phyloP scores from a whole-genome alignment of 2,888 invertebrate species.

The Callosobruchus maculatus region DNA sequence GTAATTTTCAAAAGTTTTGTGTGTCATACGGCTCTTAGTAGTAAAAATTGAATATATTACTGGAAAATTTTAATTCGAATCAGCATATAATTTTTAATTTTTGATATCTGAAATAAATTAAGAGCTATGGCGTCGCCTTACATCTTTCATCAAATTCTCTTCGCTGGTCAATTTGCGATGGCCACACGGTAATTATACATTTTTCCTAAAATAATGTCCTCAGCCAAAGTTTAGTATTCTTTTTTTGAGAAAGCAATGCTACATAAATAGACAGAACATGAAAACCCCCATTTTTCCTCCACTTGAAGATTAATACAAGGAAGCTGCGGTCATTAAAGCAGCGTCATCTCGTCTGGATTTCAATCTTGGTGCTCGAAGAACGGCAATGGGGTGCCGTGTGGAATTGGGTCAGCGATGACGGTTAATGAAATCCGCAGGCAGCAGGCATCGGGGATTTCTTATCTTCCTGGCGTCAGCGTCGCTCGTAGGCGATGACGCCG shows the following conservation, averaged over 20 bases:
- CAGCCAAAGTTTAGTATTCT: no score
- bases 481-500: neutral
- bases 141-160: no score
- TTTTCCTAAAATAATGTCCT: no score
- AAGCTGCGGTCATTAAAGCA: neutral
- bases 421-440: neutral
- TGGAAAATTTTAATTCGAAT: no score
- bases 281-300: neutral
- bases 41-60: no score
- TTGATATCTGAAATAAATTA: no score
- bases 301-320: neutral
- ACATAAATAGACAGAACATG: neutral
- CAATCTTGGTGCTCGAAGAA: neutral
- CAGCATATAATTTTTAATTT: no score
- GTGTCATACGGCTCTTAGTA: no score
- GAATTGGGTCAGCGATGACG: neutral
- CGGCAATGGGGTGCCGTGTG: neutral
- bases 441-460: neutral
- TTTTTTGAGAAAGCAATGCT: neutral
- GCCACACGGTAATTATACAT: no score
- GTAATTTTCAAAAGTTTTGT: no score
- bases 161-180: no score
- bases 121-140: no score
- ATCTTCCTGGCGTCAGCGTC: neutral
- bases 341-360: neutral